Base-by-base conservation (phyloP, 2,888 invertebrate genomes). In the Cheilosia urbana region DNA sequence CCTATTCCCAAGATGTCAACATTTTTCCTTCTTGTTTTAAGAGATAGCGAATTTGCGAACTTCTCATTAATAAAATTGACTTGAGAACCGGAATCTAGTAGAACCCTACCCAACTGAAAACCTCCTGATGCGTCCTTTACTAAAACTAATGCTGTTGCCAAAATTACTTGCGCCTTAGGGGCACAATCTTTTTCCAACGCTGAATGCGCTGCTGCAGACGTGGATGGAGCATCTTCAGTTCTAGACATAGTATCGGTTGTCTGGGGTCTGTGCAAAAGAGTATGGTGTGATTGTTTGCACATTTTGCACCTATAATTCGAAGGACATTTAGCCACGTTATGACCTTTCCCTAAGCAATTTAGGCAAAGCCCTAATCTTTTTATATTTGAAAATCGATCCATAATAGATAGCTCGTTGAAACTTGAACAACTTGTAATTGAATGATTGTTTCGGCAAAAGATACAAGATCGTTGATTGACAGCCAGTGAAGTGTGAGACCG, bases 1-100 rank as follows among this genome's bases (percentile, higher is more conserved):
- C 85, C 77, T 45, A 88, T 84, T 34, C 87, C 65, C 15, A 62
- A 55, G 19, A 79, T 73, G 37, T 79, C 71, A 2, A 75, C 37
- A 17, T 40, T 60, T 21, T 75, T 66, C 11, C 65, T 79, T 2
- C n/a, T 9, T 47, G 47, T 47, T 17, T n/a, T 47, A 2, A 47
- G 47, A 9, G 19, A 19, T 0, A 47, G 47, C 6, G 47, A n/a
- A 2, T 19, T 63, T 21, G 19, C 49, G 5, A 75, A 58, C 0
- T 58, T 45, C 15, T 65, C 65, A 11, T 47, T 47, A 7, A 65
- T 40, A 19, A 72, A 53, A 45, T 62, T 53, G 2, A 63, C 53
- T 53, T 62, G 53, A 0, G 55, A 55, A 3, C 62, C 62, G 11
- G 42, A 53, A 55, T 55, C 55, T 11, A 73, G 42, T 4, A 71